phyloP scores from a whole-genome alignment of 2,797 vertebrate species.

The Tragelaphus oryx region DNA sequence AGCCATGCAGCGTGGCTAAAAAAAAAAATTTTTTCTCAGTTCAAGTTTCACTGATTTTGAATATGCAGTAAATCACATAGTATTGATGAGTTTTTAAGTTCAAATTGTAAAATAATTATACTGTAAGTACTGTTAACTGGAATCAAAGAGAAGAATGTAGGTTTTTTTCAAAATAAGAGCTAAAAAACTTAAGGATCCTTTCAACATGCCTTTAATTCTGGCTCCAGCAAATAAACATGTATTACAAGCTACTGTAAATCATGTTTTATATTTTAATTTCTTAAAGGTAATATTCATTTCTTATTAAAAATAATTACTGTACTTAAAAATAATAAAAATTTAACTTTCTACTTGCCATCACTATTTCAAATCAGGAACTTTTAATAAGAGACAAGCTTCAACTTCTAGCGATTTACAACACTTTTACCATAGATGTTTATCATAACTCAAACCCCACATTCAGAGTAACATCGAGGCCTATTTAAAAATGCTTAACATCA shows the following conservation, averaged over 20 bases:
- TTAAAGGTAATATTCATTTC: not conserved
- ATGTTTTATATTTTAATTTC: not conserved
- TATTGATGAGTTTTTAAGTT: not conserved
- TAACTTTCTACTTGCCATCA: not conserved
- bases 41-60: conserved; percentile 24
- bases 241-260: not conserved
- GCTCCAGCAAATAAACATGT: not conserved
- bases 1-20: not conserved
- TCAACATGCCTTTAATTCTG: conserved; percentile 10
- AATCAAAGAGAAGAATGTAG: not conserved
- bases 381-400: not conserved
- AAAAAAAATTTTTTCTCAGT: not conserved
- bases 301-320: not conserved
- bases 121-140: not conserved
- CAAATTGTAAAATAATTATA: not conserved
- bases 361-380: not conserved
- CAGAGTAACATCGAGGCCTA: not conserved
- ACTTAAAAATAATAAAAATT: not conserved
- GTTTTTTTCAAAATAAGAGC: not conserved
- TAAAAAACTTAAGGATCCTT: not conserved
- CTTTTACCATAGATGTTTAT: not conserved
- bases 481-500: conserved; percentile 2
- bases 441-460: not conserved
- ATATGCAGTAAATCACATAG: not conserved
- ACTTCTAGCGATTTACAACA: not conserved